Base-by-base conservation (phyloP, 2,888 invertebrate species). In the Ophion slaviceki region DNA sequence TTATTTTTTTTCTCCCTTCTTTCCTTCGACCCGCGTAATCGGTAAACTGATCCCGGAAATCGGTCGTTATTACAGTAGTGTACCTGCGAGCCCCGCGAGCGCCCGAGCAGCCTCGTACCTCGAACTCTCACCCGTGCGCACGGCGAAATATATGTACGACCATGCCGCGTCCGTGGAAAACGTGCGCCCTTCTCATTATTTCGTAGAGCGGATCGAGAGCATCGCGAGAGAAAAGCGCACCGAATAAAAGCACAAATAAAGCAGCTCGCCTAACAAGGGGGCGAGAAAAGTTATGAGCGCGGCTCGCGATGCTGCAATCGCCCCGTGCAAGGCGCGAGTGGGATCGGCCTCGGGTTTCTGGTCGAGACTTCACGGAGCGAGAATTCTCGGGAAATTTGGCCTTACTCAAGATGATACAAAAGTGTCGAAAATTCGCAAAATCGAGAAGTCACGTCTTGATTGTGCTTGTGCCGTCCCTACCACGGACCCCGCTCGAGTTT, bases 41-140 rank as follows among this genome's bases (percentile, higher is more conserved):
- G 83, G 70, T 77, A 80, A 86, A 86, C 86, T 83, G 86, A 82
- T 86, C 85, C 80, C 76, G 82, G 72, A 82, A 85, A 86, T 86
- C 85, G 72, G 80, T 80, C 82, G 74, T 83, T 86, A 80, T 80
- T 83, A 77, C 36, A 71, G 74, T 68, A 24, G 20, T 28, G 82
- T 83, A 80, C 66, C 64, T 36, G 67, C 40, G 47, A 20, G 59
- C 40, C 28, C 66, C 6, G 28, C 17, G 17, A 53, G 5, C 17
- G 5, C 53, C 53, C 53, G 17, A 17, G 53, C 17, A 24, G 24
- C 11, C 17, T 2, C 53, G 53, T 80, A 77, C 57, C 62, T 74
- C 83, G 83, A 86, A 86, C 80, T 82, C 82, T 83, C 74, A 83
- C 86, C 80, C 80, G 67, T 24, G 14, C 40, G 68, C 67, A 32